Percentiles rank a stretch among this genome's conserved stretches.
phyloP scores from a whole-genome alignment of 2,113 vertebrate genomes.

The Cnemophilus loriae region DNA sequence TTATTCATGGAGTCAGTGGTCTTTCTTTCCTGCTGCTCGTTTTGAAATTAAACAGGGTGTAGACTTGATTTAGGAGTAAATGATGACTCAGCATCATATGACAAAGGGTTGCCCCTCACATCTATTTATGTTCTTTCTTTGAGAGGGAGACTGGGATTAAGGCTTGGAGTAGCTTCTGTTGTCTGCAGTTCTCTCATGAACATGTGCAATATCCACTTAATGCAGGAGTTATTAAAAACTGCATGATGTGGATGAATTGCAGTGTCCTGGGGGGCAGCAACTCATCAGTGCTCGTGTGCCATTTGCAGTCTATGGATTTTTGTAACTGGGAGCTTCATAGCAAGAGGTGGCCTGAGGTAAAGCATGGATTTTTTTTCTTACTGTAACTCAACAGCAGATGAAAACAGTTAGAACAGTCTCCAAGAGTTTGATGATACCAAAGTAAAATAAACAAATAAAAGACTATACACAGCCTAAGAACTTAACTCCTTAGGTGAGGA shows the following conservation, averaged over 20 bases:
- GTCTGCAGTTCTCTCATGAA: neutral
- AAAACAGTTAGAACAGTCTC: neutral
- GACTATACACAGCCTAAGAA: neutral
- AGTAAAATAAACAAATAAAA: neutral
- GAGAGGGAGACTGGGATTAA: neutral
- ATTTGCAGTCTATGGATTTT: neutral
- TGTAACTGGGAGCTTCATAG: neutral
- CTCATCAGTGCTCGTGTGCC: accelerated
- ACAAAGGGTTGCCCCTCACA: neutral
- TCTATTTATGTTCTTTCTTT: neutral
- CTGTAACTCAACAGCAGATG: neutral
- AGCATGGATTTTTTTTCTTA: neutral
- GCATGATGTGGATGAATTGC: accelerated
- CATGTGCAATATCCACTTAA: accelerated
- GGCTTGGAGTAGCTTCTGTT: neutral
- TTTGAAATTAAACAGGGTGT: neutral
- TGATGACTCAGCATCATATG: neutral
- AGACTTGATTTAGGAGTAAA: accelerated
- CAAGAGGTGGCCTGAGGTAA: neutral
- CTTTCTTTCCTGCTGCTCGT: neutral
- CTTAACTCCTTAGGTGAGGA: neutral
- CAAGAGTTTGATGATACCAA: neutral
- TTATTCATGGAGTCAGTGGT: neutral
- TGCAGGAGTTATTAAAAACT: neutral
- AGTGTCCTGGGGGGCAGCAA: neutral